These are phyloP conservation scores for Ganaspis brasiliensis DNA, from an alignment of 2,888 invertebrate genomes.

Conservation along the genomic window DNA sequence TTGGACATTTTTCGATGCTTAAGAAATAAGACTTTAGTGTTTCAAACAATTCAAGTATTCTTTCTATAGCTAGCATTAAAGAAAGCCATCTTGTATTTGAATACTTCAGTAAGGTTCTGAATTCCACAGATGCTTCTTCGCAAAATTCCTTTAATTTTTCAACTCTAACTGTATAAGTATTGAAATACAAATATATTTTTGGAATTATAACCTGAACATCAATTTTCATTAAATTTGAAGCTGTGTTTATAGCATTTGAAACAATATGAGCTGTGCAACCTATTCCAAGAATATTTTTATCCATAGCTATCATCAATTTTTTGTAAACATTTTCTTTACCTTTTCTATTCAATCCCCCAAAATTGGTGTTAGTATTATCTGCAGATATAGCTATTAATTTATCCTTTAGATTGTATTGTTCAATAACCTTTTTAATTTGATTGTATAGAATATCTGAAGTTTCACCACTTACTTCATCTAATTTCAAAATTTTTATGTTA, in stretches of 20 bases:
- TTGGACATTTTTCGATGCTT: slow-evolving; percentile 64
- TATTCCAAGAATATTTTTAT: slow-evolving; percentile 60
- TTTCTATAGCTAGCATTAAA: slow-evolving; percentile 67
- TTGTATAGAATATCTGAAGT: slow-evolving; percentile 3
- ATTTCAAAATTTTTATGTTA: slow-evolving; percentile 43
- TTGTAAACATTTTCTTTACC: slow-evolving; percentile 57
- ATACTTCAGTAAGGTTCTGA: slow-evolving; percentile 64
- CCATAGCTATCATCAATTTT: slow-evolving; percentile 55
- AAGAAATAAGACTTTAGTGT: slow-evolving; percentile 66
- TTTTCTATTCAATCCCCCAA: slow-evolving; percentile 55
- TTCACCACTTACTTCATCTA: neutral
- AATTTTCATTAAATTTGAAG: slow-evolving; percentile 69
- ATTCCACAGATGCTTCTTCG: slow-evolving; percentile 67
- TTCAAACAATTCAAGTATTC: slow-evolving; percentile 66
- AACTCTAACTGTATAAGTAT: slow-evolving; percentile 72
- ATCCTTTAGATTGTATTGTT: slow-evolving; percentile 20
- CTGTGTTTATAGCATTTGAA: slow-evolving; percentile 70
- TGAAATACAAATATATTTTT: slow-evolving; percentile 74
- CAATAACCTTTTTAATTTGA: neutral
- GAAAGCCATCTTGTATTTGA: slow-evolving; percentile 67
- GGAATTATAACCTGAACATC: slow-evolving; percentile 70
- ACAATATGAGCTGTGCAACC: slow-evolving; percentile 73
- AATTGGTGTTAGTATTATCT: slow-evolving; percentile 60
- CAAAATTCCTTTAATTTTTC: slow-evolving; percentile 72
- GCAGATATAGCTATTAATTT: slow-evolving; percentile 47